Evolutionary conservation across 2,113 vertebrate species (phyloP).

Genomic region (Pachypanchax playfairii): DNA sequence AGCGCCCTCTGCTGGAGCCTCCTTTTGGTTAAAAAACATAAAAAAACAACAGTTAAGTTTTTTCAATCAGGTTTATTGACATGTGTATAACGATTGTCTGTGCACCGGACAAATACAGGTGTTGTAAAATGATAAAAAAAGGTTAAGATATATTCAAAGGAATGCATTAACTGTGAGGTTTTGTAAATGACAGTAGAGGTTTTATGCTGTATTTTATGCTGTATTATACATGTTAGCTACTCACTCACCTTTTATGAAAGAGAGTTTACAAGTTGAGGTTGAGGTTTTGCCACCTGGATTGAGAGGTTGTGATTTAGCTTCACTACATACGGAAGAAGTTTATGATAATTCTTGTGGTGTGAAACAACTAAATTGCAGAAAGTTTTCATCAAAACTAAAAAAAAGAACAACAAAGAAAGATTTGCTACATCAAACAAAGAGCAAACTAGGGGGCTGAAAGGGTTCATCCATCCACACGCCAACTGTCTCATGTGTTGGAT

Average conservation of each 20-base stretch:
- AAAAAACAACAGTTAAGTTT: neutral
- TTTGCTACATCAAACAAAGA: conserved; percentile 21
- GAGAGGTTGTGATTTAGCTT: conserved; percentile 6
- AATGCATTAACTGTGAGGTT: conserved; percentile 70
- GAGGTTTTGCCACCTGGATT: conserved; percentile 42
- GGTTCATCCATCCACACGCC: conserved; percentile 69
- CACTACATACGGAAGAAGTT: conserved; percentile 21
- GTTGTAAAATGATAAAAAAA: conserved; percentile 68
- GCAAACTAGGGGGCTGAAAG: conserved; percentile 55
- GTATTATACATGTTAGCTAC: conserved; percentile 55
- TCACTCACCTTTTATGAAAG: conserved; percentile 28
- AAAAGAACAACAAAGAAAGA: conserved; percentile 12
- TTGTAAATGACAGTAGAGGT: too few relatives aligned
- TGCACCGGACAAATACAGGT: conserved; percentile 78
- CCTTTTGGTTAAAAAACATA: neutral
- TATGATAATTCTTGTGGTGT: conserved; percentile 27
- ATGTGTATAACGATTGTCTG: conserved; percentile 81
- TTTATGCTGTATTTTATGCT: conserved; percentile 44
- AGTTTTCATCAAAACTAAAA: conserved; percentile 22
- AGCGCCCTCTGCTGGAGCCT: conserved; percentile 59
- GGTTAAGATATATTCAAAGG: conserved; percentile 59
- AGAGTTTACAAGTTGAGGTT: conserved; percentile 46
- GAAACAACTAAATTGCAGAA: conserved; percentile 33
- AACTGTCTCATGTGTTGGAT: conserved; percentile 43
- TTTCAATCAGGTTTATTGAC: conserved; percentile 75